These are phyloP conservation scores for Malthinus flaveolus DNA, from an alignment of 2,888 invertebrate species.

Conservation along the genomic window DNA sequence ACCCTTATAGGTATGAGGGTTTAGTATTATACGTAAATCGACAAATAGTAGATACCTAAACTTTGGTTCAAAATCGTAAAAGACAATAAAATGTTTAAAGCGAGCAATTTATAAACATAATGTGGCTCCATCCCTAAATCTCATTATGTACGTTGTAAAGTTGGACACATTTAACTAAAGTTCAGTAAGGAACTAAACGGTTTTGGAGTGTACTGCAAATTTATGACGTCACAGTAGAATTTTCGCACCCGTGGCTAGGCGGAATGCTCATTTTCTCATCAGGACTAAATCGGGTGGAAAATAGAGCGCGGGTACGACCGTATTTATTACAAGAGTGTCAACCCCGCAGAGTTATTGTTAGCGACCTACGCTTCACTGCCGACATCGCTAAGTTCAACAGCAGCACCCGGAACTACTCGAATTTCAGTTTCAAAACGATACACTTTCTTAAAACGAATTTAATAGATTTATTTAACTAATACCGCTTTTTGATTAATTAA, in stretches of 20 bases:
- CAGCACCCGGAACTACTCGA: neutral
- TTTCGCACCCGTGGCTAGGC: constrained; percentile 42
- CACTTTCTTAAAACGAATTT: too few species aligned
- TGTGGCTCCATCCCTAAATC: constrained; percentile 21
- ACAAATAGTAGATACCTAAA: too few species aligned
- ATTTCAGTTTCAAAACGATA: too few species aligned
- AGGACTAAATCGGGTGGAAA: constrained; percentile 40
- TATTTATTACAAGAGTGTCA: constrained; percentile 38
- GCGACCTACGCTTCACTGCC: constrained; percentile 26
- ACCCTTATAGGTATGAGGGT: too few species aligned
- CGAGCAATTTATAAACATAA: constrained; percentile 26
- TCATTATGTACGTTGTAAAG: constrained; percentile 24
- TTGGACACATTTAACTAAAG: constrained; percentile 29
- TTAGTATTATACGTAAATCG: too few species aligned
- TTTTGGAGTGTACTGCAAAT: constrained; percentile 27
- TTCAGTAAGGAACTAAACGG: constrained; percentile 26
- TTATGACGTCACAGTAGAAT: constrained; percentile 31
- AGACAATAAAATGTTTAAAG: constrained; percentile 4
- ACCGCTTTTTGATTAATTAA: too few species aligned
- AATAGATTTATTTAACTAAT: too few species aligned
- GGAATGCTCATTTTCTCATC: constrained; percentile 47
- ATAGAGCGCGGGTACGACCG: constrained; percentile 35
- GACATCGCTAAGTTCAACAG: constrained; percentile 6
- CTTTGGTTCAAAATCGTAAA: too few species aligned
- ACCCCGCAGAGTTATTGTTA: constrained; percentile 39